These are phyloP conservation scores for Hippocampus abdominalis DNA, from an alignment of 2,113 vertebrate genomes.

Conservation along the genomic window DNA sequence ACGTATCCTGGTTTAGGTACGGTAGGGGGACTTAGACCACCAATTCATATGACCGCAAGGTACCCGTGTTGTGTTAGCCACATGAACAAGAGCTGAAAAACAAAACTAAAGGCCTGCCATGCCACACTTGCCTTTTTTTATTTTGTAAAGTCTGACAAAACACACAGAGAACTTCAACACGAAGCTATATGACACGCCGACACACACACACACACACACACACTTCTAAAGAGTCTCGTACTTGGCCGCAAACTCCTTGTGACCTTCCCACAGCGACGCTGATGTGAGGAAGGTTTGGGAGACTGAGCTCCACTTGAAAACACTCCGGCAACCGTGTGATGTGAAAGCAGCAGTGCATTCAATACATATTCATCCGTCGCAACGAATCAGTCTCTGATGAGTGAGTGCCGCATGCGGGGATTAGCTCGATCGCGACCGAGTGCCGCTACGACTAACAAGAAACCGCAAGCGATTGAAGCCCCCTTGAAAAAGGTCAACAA, in stretches of 20 bases:
- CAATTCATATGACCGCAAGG: too few species aligned
- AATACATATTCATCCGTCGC: conserved; percentile 61
- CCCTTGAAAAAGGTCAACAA: not conserved
- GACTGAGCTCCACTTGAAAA: conserved; percentile 54
- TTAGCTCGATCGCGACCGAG: not conserved
- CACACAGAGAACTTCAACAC: not conserved
- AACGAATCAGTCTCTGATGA: conserved; percentile 56
- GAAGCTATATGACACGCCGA: conserved; percentile 14
- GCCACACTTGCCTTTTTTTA: not conserved
- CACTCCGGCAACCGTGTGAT: conserved; percentile 15
- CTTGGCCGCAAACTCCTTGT: conserved; percentile 42
- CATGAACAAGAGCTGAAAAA: conserved; percentile 51
- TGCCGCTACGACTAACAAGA: not conserved
- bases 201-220: not conserved
- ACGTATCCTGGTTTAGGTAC: too few species aligned
- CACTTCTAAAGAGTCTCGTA: not conserved
- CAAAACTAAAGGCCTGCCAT: conserved; percentile 32
- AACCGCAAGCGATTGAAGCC: not conserved
- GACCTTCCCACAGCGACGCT: conserved; percentile 53
- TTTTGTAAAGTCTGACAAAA: too few species aligned
- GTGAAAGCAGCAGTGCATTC: conserved; percentile 52
- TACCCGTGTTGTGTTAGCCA: conserved; percentile 13
- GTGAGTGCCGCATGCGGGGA: conserved; percentile 44
- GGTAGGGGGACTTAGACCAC: too few species aligned
- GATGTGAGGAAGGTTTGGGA: conserved; percentile 55